Percentiles rank a stretch among this genome's conserved stretches.
These are phyloP conservation scores for Gryllus bimaculatus DNA, from an alignment of 1,140 invertebrate genomes.

Conservation along the genomic window DNA sequence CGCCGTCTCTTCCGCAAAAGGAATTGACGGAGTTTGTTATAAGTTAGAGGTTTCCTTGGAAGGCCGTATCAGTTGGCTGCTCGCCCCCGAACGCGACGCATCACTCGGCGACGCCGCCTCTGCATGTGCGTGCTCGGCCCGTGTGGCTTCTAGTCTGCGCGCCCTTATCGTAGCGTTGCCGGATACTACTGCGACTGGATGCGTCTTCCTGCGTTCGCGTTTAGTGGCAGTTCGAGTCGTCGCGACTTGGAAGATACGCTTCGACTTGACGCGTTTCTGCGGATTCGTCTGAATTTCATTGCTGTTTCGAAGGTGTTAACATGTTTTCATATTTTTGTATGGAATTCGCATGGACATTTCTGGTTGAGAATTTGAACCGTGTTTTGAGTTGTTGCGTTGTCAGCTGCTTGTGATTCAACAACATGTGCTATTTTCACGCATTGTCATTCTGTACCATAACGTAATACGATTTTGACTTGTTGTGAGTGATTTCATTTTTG, in stretches of 20 bases:
- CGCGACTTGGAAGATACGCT: no score
- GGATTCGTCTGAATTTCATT: not conserved
- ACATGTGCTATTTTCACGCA: not conserved
- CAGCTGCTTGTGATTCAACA: not conserved
- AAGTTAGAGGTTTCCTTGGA: constrained; percentile 11
- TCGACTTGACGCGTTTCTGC: not conserved
- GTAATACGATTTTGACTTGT: not conserved
- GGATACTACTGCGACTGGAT: not conserved
- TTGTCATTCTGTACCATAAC: not conserved
- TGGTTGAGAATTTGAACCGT: not conserved
- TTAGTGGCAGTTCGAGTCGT: no score
- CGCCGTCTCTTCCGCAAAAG: not conserved
- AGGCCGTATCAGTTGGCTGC: not conserved
- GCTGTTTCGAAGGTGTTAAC: not conserved
- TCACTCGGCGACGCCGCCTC: not conserved
- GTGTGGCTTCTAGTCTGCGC: not conserved
- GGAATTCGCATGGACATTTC: not conserved
- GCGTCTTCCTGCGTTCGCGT: not conserved
- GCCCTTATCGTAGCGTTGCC: not conserved
- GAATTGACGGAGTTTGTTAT: constrained; percentile 8
- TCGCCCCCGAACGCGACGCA: not conserved
- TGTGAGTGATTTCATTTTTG: not conserved
- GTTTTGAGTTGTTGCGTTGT: not conserved
- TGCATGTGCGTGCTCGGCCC: not conserved
- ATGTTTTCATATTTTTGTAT: not conserved